These are phyloP conservation scores for Falco novaeseelandiae DNA, from an alignment of 2,797 vertebrate genomes.

Conservation along the genomic window DNA sequence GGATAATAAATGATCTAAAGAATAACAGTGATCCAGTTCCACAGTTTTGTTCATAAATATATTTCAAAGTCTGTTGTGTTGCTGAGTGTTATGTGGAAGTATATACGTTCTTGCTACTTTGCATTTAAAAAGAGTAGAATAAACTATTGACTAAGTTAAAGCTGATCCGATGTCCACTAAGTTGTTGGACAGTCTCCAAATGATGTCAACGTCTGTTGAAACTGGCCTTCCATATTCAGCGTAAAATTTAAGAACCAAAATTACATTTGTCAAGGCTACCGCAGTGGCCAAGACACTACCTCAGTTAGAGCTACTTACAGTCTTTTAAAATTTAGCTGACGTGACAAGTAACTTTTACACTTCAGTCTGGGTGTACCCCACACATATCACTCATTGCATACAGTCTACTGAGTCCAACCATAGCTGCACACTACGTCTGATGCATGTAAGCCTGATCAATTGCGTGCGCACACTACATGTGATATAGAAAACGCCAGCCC, in stretches of 20 bases:
- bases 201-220: neutral
- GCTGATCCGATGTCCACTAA: neutral
- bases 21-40: neutral
- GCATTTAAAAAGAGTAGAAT: neutral
- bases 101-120: neutral
- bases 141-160: neutral
- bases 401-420: neutral
- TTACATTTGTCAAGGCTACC: neutral
- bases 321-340: neutral
- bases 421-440: neutral
- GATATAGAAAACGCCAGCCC: neutral
- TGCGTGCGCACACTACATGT: rapidly evolving
- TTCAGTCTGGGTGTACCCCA: neutral
- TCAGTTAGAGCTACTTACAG: neutral
- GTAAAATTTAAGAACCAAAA: neutral
- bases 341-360: neutral
- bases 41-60: neutral
- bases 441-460: neutral
- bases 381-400: neutral
- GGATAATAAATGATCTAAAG: neutral
- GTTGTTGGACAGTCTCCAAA: neutral
- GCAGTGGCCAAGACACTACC: neutral
- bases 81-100: neutral
- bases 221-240: neutral
- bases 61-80: neutral